Evolutionary conservation across 2,797 vertebrate genomes (phyloP).

Genomic region (Varecia variegata): DNA sequence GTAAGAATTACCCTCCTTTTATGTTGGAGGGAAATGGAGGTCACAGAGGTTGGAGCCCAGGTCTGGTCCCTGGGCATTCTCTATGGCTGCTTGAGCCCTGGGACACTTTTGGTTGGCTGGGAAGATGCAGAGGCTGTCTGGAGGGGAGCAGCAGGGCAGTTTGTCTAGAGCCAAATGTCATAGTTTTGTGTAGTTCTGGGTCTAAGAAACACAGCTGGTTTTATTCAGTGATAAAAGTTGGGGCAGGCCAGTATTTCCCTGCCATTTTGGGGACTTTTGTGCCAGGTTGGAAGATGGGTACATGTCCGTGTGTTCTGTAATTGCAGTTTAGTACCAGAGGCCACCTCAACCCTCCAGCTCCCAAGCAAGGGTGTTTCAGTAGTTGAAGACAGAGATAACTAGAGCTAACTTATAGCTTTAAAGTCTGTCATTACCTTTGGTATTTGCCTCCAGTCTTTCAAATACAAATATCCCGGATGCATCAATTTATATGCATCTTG

Average conservation of each 20-base stretch:
- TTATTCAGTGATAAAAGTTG: background rate
- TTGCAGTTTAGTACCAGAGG: background rate
- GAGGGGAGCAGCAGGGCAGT: background rate
- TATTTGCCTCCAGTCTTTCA: background rate
- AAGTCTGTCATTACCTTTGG: background rate
- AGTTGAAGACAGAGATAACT: background rate
- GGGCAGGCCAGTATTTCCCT: background rate
- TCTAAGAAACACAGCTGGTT: background rate
- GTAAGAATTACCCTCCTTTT: background rate
- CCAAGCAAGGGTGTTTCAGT: background rate
- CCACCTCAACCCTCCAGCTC: background rate
- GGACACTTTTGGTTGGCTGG: background rate
- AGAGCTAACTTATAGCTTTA: background rate
- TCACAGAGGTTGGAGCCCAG: background rate
- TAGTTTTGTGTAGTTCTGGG: background rate
- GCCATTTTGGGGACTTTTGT: background rate
- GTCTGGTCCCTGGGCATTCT: background rate
- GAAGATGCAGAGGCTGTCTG: background rate
- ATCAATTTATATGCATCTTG: background rate
- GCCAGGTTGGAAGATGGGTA: background rate
- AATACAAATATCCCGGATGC: background rate
- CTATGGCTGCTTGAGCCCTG: background rate
- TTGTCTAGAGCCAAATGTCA: background rate
- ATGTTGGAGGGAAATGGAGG: background rate
- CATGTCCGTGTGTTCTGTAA: background rate